These are phyloP conservation scores for Microplitis mediator DNA, from an alignment of 1,140 invertebrate genomes.

Conservation along the genomic window DNA sequence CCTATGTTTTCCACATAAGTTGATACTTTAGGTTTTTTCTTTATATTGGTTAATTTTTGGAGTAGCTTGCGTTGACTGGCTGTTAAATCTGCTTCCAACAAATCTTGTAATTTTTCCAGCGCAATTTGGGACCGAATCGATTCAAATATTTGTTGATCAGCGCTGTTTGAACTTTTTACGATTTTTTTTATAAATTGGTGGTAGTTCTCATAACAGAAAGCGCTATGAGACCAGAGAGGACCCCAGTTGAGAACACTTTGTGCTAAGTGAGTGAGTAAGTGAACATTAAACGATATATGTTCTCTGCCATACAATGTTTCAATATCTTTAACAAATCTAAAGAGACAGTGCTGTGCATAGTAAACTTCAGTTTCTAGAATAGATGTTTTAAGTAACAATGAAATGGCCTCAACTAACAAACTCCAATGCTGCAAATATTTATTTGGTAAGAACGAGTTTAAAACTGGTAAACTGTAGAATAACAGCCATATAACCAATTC, in stretches of 20 bases:
- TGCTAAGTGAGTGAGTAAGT: conserved; percentile 34
- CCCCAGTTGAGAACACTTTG: conserved; percentile 34
- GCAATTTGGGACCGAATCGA: too few relatives aligned
- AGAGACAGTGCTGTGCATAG: conserved; percentile 27
- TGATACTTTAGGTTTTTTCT: neutral
- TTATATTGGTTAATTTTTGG: neutral
- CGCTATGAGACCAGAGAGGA: conserved; percentile 30
- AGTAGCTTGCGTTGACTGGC: too few relatives aligned
- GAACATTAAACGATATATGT: conserved; percentile 37
- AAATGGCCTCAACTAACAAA: conserved; percentile 36
- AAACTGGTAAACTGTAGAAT: conserved; percentile 35
- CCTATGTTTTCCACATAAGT: neutral
- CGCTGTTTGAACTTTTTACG: conserved; percentile 25
- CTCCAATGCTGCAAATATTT: conserved; percentile 41
- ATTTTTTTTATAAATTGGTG: conserved; percentile 21
- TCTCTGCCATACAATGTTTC: conserved; percentile 31
- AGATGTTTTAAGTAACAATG: conserved; percentile 28
- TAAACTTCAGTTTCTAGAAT: conserved; percentile 31
- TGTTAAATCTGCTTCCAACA: too few relatives aligned
- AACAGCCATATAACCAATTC: conserved; percentile 41
- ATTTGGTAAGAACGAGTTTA: conserved; percentile 26
- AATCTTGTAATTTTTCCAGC: too few relatives aligned
- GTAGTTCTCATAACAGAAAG: conserved; percentile 30
- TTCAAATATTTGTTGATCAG: neutral
- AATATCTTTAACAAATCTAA: conserved; percentile 35